Conservation (phyloP, 2,888 invertebrate genomes). For the Coelinius sp. region DNA sequence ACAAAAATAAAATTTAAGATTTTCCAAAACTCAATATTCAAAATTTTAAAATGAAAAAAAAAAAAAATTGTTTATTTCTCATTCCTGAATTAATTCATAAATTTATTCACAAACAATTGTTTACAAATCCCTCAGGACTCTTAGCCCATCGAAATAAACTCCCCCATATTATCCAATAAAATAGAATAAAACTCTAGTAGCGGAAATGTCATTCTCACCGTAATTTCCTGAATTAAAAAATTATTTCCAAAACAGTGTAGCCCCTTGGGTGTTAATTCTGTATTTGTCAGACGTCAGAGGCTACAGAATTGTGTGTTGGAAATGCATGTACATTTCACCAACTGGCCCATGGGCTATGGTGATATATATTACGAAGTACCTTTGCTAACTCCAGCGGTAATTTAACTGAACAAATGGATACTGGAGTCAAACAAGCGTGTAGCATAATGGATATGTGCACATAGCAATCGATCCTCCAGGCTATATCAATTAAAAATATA, state of each 20-base stretch:
- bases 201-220: neutral
- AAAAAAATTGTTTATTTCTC: no score
- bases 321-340: neutral
- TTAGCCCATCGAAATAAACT: neutral
- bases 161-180: neutral
- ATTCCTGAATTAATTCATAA: no score
- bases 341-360: conserved; percentile 42
- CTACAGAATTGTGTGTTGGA: neutral
- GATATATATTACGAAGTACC: neutral
- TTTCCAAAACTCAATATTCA: no score
- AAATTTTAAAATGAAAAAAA: no score
- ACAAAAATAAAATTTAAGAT: no score
- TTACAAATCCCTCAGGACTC: neutral
- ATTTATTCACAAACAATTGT: neutral
- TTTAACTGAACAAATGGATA: conserved; percentile 25
- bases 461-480: neutral
- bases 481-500: neutral
- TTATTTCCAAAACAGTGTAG: neutral
- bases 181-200: neutral
- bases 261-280: neutral
- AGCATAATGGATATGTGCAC: neutral
- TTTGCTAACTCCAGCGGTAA: neutral
- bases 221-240: neutral
- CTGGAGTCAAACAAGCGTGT: neutral
- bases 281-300: neutral